Evolutionary conservation across 2,797 vertebrate genomes (phyloP), one percentile per base, ranked within the genome.

Genomic region (Furcifer pardalis): DNA sequence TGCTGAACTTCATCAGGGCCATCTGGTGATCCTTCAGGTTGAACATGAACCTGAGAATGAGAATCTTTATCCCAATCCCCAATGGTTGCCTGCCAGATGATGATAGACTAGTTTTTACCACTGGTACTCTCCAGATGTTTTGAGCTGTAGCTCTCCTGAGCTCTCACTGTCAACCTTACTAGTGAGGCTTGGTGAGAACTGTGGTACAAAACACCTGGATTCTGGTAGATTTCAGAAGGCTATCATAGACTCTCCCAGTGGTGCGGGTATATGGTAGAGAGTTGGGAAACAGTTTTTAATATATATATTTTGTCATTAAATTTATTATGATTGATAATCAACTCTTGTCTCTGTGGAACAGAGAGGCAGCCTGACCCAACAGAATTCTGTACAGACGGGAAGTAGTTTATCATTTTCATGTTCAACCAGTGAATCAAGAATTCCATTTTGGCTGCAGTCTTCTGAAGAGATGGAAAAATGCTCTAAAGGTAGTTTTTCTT

Each of bases 401-500:
- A 96, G 94, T 86, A 94, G 87, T 88, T 94, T 97, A 27, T 96
- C 98, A 0, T 94, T 96, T 84, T 94, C 95, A 92, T 97, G 97
- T 91, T 97, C 91, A 0, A 96, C 91, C 91, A 97, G 96, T 76
- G 98, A 99, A 87, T 95, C 96, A 52, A 97, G 98, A 87, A 96
- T 99, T 73, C 96, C 97, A 0, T 96, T 97, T 79, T 99, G 98
- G 98, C 95, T 99, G 5, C 98, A 99, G 94, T 97, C 97, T 83
- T 98, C 98, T 63, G 97, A 98, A 13, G 97, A 99, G 92, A 98
- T 99, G 97, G 98, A 98, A 92, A 98, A 96, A 91, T 99, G 98
- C 94, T 97, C 97, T 60, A 97, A 97, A 98, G 98, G 98, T 99
- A 91, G 62, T 87, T 73, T 44, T 56, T 52, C 17, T 86, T 86